A percentile compares a stretch with the other conserved stretches of the same genome.
phyloP scores from a whole-genome alignment of 2,888 invertebrate genomes.

The Sinopyrophorus schimmeli region DNA sequence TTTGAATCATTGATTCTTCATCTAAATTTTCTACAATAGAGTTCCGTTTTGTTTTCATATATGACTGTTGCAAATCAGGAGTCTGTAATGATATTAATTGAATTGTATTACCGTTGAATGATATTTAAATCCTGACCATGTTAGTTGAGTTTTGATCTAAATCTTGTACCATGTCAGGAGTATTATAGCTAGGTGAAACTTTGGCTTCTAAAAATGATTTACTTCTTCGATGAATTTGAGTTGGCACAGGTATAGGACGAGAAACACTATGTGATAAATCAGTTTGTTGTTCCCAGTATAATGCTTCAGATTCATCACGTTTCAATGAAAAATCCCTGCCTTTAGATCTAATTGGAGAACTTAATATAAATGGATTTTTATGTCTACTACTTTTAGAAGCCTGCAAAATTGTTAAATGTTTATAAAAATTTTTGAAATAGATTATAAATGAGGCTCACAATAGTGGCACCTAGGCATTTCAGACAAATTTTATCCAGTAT shows the following conservation, averaged over 20 bases:
- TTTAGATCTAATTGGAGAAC: conserved; percentile 56
- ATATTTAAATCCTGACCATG: conserved; percentile 12
- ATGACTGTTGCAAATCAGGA: conserved; percentile 37
- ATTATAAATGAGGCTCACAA: no score
- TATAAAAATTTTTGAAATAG: no score
- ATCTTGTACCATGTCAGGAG: conserved; percentile 68
- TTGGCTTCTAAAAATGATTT: conserved; percentile 49
- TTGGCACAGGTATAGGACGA: conserved; percentile 52
- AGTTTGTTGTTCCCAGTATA: conserved; percentile 30
- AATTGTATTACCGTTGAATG: not conserved
- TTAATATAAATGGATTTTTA: conserved; percentile 49
- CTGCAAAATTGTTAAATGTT: conserved; percentile 26
- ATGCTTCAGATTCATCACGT: conserved; percentile 37
- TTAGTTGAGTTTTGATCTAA: conserved; percentile 38
- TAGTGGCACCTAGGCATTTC: no score
- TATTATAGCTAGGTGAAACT: conserved; percentile 46
- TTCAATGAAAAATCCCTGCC: conserved; percentile 48
- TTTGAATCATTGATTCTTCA: conserved; percentile 62
- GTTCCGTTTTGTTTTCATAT: conserved; percentile 41
- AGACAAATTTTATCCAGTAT: no score
- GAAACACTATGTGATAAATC: conserved; percentile 38
- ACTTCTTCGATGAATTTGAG: conserved; percentile 49
- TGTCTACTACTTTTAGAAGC: conserved; percentile 51
- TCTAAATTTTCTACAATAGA: conserved; percentile 51
- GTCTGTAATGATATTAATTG: conserved; percentile 31